phyloP scores from a whole-genome alignment of 2,888 invertebrate genomes.

The Drosophila nr. fundita region DNA sequence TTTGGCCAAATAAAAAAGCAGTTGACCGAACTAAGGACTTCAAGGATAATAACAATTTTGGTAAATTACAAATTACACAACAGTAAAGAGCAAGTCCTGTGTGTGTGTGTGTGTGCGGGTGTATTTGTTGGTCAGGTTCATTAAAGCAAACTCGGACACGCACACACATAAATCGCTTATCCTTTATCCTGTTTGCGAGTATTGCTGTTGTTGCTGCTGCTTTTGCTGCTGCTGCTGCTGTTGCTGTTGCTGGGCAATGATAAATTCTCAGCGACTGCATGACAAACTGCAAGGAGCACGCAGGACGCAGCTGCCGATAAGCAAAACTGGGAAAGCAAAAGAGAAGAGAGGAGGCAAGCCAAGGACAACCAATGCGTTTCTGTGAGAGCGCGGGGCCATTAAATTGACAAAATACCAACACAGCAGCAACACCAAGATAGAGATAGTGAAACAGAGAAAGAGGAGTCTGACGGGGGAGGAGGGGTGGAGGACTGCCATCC shows the following conservation, averaged over 20 bases:
- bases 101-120: slow-evolving; percentile 4
- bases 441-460: slow-evolving; percentile 42
- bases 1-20: slow-evolving; percentile 66
- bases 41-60: slow-evolving; percentile 76
- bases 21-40: slow-evolving; percentile 45
- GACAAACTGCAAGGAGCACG: slow-evolving; percentile 81
- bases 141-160: slow-evolving; percentile 67
- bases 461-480: slow-evolving; percentile 8
- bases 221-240: slow-evolving; percentile 30
- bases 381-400: slow-evolving; percentile 71
- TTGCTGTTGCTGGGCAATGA: slow-evolving; percentile 62
- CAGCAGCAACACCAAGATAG: slow-evolving; percentile 45
- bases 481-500: slow-evolving; percentile 10
- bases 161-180: slow-evolving; percentile 76
- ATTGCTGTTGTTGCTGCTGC: not conserved
- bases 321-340: slow-evolving; percentile 50
- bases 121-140: slow-evolving; percentile 59
- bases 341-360: not conserved
- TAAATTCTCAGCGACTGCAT: slow-evolving; percentile 82
- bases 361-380: slow-evolving; percentile 54
- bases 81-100: slow-evolving; percentile 4
- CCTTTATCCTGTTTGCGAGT: slow-evolving; percentile 73
- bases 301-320: slow-evolving; percentile 73
- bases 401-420: slow-evolving; percentile 81
- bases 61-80: slow-evolving; percentile 74